Base-by-base conservation (phyloP, 2,797 vertebrate species). In the Linurgus olivaceus region DNA sequence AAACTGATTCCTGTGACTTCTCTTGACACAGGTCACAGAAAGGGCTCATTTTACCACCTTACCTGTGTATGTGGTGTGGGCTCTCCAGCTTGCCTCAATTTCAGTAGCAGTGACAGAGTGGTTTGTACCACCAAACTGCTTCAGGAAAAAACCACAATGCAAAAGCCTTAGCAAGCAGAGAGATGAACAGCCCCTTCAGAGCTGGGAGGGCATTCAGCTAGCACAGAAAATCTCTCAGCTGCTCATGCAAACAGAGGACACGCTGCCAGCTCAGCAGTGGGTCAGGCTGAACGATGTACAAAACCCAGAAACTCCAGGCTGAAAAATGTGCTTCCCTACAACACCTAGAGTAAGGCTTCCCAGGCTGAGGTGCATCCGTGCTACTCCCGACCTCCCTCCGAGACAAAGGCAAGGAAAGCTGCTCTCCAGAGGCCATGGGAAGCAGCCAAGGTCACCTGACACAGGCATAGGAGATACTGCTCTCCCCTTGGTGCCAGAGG, bases 281-380 rank as follows among this genome's bases (percentile, higher is more conserved):
- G n/a, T 58, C 86, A 54, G 68, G 47, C 13, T 54, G 42, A 78
- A 35, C 21, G 37, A 29, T 0, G 2, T 26, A 55, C 3, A 6
- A 78, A 59, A 40, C 21, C 40, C 51, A 51, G 52, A 67, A 71
- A 51, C 31, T 55, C n/a, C 37, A 75, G n/a, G 58, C 62, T 44
- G 50, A 67, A 71, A 1, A 1, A 70, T 0, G 1, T n/a, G 26
- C 54, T 89, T 61, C 47, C 47, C n/a, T 71, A 72, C 0, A 0
- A 65, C 75, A 72, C 37, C 38, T 7, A 35, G 29, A 57, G 50
- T 1, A 5, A 47, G 29, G 63, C 18, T 75, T 72, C 20, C 45
- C 29, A 33, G 45, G 29, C 50, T 72, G 26, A 65, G 38, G 10
- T 50, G 17, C 26, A 42, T 5, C 31, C 48, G 2, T 61, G 51